These are phyloP conservation scores for Zaprionus lachaisei DNA, from an alignment of 1,140 invertebrate genomes.

Conservation along the genomic window DNA sequence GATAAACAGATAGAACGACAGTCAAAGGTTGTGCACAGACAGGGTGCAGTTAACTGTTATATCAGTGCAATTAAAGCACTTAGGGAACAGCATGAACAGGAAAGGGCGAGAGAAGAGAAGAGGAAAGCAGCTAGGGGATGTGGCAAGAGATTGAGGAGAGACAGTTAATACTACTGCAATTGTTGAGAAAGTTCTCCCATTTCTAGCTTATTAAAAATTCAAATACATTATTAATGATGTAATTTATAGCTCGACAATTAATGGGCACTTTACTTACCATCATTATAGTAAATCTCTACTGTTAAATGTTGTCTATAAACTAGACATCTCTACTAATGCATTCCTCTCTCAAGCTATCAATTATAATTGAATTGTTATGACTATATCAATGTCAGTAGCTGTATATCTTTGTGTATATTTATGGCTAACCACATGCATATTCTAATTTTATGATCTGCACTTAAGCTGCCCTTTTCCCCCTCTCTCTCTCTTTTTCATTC, in stretches of 20 bases:
- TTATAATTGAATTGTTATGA: not conserved
- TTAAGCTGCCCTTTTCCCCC: not conserved
- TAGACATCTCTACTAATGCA: not conserved
- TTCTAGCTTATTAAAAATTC: not conserved
- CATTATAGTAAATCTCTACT: not conserved
- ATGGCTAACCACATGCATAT: not conserved
- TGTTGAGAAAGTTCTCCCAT: not conserved
- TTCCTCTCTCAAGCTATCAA: not conserved
- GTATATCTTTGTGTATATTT: not conserved
- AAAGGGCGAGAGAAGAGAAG: not conserved
- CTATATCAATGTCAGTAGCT: not conserved
- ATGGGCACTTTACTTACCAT: not conserved
- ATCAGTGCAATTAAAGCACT: slow-evolving; percentile 1
- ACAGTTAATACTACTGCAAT: not conserved
- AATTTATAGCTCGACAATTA: not conserved
- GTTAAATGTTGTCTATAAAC: not conserved
- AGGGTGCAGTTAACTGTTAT: not conserved
- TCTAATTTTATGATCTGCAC: slow-evolving; percentile 10
- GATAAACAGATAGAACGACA: not conserved
- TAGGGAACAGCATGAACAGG: not conserved
- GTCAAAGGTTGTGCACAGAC: not conserved
- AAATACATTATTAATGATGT: not conserved
- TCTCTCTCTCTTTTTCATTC: not conserved
- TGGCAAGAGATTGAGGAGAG: not conserved
- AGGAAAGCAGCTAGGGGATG: too few species aligned